Evolutionary conservation across 2,113 vertebrate genomes (phyloP).

Genomic region (Galbula dea): DNA sequence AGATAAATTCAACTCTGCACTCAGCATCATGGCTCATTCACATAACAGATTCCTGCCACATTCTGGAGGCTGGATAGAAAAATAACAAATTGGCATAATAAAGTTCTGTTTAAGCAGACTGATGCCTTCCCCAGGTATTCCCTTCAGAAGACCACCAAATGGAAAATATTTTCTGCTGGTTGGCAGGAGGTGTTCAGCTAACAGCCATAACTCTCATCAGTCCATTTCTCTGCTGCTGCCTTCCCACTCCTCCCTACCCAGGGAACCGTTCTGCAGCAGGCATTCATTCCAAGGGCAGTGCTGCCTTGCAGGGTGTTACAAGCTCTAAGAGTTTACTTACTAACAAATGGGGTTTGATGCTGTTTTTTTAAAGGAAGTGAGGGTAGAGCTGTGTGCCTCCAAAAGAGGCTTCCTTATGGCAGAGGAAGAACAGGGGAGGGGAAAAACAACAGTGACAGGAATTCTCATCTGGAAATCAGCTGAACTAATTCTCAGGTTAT

Average conservation of each 20-base stretch:
- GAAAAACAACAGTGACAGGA: background rate
- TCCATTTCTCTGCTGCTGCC: background rate
- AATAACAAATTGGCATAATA: background rate
- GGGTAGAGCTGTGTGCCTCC: background rate
- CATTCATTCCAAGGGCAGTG: background rate
- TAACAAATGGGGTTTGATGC: background rate
- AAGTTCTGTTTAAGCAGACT: background rate
- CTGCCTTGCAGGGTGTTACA: background rate
- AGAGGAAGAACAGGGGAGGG: background rate
- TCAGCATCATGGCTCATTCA: background rate
- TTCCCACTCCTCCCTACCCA: background rate
- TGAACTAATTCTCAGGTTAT: slow-evolving; percentile 55
- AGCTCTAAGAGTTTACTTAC: background rate
- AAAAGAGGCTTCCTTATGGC: background rate
- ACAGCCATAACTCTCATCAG: background rate
- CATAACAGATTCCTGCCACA: background rate
- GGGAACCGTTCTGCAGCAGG: background rate
- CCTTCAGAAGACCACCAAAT: background rate
- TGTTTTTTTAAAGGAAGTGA: background rate
- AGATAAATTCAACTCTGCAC: background rate
- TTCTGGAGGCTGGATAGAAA: background rate
- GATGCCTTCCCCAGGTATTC: background rate
- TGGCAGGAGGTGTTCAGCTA: background rate
- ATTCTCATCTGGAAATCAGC: slow-evolving; percentile 28
- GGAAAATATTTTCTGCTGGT: background rate